Conservation (phyloP, 2,113 vertebrate species). For the Perca schrenkii region DNA sequence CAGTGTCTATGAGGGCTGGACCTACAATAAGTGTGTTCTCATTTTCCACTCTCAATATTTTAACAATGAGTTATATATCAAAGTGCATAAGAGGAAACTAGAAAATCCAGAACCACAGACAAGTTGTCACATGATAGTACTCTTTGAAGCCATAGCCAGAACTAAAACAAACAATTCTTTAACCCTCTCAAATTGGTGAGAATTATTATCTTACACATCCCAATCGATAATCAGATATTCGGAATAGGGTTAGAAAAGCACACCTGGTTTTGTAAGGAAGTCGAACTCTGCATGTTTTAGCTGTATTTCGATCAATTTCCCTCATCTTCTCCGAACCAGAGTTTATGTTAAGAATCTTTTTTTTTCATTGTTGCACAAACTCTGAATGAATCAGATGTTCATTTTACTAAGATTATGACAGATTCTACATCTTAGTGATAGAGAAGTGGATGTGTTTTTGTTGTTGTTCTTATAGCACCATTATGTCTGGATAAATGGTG, state of each 20-base stretch:
- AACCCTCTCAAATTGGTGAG: background rate
- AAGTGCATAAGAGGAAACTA: slow-evolving; percentile 2
- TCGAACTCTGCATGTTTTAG: slow-evolving; percentile 35
- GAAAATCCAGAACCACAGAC: background rate
- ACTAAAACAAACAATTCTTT: slow-evolving; percentile 2
- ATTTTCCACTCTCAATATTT: slow-evolving; percentile 15
- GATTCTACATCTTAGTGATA: slow-evolving; percentile 2
- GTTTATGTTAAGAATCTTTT: background rate
- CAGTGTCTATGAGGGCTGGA: slow-evolving; percentile 51
- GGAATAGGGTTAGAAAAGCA: slow-evolving; percentile 78
- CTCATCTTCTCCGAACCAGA: background rate
- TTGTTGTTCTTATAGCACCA: background rate
- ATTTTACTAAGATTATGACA: slow-evolving; percentile 6
- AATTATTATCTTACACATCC: slow-evolving; percentile 21
- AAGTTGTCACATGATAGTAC: background rate
- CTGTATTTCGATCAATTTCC: slow-evolving; percentile 2
- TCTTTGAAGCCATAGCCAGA: slow-evolving; percentile 51
- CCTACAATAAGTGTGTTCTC: slow-evolving; percentile 29
- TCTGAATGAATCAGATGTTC: slow-evolving; percentile 8
- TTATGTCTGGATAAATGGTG: slow-evolving; percentile 4
- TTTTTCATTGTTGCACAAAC: slow-evolving; percentile 37
- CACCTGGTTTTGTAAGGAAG: slow-evolving; percentile 66
- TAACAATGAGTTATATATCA: slow-evolving; percentile 2
- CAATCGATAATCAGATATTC: slow-evolving; percentile 44
- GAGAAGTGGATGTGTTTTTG: background rate